phyloP scores from a whole-genome alignment of 2,797 vertebrate species.

The Tinamus major region DNA sequence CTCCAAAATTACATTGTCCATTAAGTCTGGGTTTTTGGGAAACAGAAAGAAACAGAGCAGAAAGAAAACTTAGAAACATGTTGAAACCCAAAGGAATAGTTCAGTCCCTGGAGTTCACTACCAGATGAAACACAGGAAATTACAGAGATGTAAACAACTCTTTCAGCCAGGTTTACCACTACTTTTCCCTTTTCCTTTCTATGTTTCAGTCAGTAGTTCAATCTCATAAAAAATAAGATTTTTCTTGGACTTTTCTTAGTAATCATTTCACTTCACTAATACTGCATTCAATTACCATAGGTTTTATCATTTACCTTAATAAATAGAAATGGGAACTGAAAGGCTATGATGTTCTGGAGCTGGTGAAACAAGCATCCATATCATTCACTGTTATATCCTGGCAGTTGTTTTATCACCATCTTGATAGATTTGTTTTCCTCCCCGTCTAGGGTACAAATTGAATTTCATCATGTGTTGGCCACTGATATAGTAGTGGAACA shows the following conservation, averaged over 20 bases:
- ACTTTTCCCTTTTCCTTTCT: constrained; percentile 30
- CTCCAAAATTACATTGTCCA: constrained; percentile 7
- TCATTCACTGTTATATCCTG: constrained; percentile 19
- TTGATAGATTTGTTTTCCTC: constrained; percentile 64
- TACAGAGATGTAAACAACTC: constrained; percentile 64
- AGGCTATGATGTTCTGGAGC: constrained; percentile 4
- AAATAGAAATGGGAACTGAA: constrained; percentile 26
- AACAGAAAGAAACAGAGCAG: not conserved
- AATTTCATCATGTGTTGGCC: constrained; percentile 56
- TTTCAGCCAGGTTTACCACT: constrained; percentile 59
- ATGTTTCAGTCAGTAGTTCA: constrained; percentile 38
- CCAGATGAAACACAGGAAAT: constrained; percentile 70
- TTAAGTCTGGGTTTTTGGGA: constrained; percentile 10
- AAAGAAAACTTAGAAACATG: constrained; percentile 32
- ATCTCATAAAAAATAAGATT: not conserved
- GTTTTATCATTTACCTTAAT: constrained; percentile 46
- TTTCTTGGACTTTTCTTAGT: constrained; percentile 34
- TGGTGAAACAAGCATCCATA: not conserved
- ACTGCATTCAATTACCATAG: constrained; percentile 23
- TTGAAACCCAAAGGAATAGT: constrained; percentile 38
- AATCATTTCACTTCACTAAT: constrained; percentile 40
- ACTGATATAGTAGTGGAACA: constrained; percentile 21
- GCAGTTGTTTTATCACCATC: constrained; percentile 48
- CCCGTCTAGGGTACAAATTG: constrained; percentile 46
- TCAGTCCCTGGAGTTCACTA: constrained; percentile 35